Evolutionary conservation across 2,797 vertebrate genomes (phyloP).

Genomic region (Cossypha niveicapilla): DNA sequence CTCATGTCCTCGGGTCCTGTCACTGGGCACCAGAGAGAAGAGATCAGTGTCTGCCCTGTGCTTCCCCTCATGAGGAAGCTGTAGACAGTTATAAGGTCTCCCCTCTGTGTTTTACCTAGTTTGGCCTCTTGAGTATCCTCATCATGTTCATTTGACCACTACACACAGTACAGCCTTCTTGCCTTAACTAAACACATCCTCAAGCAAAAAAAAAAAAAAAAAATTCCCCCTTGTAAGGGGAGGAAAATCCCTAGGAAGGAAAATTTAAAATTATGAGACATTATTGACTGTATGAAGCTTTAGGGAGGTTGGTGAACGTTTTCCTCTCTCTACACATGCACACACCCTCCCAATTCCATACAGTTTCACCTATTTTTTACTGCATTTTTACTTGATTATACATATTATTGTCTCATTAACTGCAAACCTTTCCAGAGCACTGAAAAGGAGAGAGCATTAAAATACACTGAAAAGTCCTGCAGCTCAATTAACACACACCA

Average conservation of each 20-base stretch:
- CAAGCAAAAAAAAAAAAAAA: background rate
- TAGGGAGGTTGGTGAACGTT: background rate
- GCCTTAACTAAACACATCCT: background rate
- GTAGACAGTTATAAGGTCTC: background rate
- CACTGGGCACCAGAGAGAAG: background rate
- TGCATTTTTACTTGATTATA: conserved; percentile 48
- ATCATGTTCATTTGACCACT: background rate
- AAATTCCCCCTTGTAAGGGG: background rate
- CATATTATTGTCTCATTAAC: conserved; percentile 64
- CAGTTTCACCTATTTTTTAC: background rate
- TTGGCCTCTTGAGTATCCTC: background rate
- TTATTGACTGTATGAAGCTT: background rate
- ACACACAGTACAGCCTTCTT: background rate
- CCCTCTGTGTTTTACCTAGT: background rate
- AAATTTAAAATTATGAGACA: background rate
- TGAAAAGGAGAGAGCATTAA: conserved; percentile 58
- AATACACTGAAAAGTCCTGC: conserved; percentile 53
- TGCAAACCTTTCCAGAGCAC: conserved; percentile 43
- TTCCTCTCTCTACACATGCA: background rate
- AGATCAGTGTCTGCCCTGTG: background rate
- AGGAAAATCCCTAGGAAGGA: background rate
- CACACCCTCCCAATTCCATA: background rate
- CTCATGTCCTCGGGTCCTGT: fast-evolving
- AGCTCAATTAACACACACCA: conserved; percentile 61
- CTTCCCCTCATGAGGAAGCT: background rate